phyloP scores from a whole-genome alignment of 2,888 invertebrate genomes.

The Elegia similella region DNA sequence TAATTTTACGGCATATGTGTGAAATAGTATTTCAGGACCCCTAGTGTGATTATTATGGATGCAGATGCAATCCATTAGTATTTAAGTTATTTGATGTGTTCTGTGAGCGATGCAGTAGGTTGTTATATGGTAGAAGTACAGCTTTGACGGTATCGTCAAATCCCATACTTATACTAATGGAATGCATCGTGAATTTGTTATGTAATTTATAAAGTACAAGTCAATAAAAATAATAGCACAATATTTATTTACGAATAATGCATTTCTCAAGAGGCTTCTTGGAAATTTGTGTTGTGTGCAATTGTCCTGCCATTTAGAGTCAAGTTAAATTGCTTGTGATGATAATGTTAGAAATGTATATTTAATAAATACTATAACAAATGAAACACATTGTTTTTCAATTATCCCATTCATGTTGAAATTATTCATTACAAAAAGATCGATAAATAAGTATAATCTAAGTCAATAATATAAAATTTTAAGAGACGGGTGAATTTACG shows the following conservation, averaged over 20 bases:
- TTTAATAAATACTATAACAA: conserved; percentile 58
- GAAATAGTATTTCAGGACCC: too few relatives aligned
- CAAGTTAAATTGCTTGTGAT: conserved; percentile 28
- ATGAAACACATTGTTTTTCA: conserved; percentile 48
- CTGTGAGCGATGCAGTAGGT: too few relatives aligned
- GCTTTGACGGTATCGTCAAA: too few relatives aligned
- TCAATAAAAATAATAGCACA: conserved; percentile 4
- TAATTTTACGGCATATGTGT: too few relatives aligned
- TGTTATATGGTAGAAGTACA: too few relatives aligned
- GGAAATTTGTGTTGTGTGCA: conserved; percentile 15
- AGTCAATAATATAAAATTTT: conserved; percentile 81
- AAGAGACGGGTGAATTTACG: conserved; percentile 81
- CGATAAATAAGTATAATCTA: conserved; percentile 82
- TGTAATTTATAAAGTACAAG: conserved; percentile 4
- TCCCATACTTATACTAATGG: not conserved
- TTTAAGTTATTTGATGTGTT: too few relatives aligned
- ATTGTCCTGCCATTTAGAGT: conserved; percentile 14
- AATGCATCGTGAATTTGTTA: not conserved
- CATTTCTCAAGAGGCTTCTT: conserved; percentile 3
- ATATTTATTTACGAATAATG: not conserved
- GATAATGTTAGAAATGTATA: conserved; percentile 33
- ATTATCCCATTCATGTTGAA: conserved; percentile 76
- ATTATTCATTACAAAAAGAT: conserved; percentile 72
- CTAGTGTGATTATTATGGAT: not conserved
- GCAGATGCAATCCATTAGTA: not conserved